Evolutionary conservation across 2,113 vertebrate genomes (phyloP), one percentile per base, ranked within the genome.

Genomic region (Hippocampus barbouri): DNA sequence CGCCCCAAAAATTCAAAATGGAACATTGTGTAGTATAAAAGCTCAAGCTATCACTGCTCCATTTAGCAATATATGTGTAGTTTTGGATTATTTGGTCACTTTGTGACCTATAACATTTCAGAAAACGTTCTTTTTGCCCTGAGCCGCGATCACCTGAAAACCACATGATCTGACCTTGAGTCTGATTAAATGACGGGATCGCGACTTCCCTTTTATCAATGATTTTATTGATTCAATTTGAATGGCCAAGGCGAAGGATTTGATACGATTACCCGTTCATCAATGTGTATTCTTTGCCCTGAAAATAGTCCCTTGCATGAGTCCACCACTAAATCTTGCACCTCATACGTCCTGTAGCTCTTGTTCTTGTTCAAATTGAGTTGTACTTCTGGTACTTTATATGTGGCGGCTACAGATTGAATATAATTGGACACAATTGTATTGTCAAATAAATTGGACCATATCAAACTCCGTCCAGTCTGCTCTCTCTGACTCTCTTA

Each of bases 401-500:
- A 60, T 6, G 14, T 25, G 57, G 43, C 66, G 63, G 69, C 69
- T 68, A 57, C 69, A 72, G 64, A 75, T 77, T 11, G 61, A 66
- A 12, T 72, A 72, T 49, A 47, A 66, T 66, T 27, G n/a, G 16
- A 47, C 15, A 20, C 64, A 66, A 79, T 79, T 73, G 74, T 68
- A 57, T 69, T 61, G 71, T 79, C 76, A 77, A 65, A 84, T 53
- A 7, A 68, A 74, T 60, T 12, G 67, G 70, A 79, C 79, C 11
- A 47, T 66, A 12, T 34, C 63, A 65, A 65, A 25, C 41, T 66
- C 63, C 23, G 45, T 66, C 63, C 63, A 47, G n/a, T 45, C 41
- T 41, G 15, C 61, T 43, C 68, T 56, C 49, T 68, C 38, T 64
- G 49, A 64, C 60, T 80, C 78, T 47, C 62, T 66, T 59, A 43